These are phyloP conservation scores for Crypturellus undulatus DNA, from an alignment of 2,113 vertebrate species.

Conservation along the genomic window DNA sequence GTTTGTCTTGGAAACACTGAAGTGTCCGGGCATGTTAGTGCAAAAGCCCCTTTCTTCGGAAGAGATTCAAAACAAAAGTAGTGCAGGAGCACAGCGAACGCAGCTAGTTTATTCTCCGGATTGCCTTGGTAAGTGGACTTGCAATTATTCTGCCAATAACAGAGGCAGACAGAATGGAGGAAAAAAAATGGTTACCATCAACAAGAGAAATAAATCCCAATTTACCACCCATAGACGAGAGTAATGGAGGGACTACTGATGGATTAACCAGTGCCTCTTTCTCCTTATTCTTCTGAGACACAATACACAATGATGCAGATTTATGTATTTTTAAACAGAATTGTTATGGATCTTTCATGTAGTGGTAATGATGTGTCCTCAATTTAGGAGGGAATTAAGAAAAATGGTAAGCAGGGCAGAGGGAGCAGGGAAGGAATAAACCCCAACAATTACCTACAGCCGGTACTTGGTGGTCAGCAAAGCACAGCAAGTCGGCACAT, in stretches of 20 bases:
- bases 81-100: slow-evolving; percentile 10
- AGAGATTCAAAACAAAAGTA: slow-evolving; percentile 36
- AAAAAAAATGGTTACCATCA: slow-evolving; percentile 28
- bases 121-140: slow-evolving; percentile 43
- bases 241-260: background rate
- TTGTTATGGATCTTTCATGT: background rate
- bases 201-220: slow-evolving; percentile 21
- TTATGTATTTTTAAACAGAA: slow-evolving; percentile 26
- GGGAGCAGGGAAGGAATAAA: background rate
- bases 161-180: background rate
- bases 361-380: background rate
- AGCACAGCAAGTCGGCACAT: background rate
- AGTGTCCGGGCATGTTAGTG: slow-evolving; percentile 55
- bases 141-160: slow-evolving; percentile 34
- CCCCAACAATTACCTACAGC: background rate
- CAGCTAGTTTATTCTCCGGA: slow-evolving; percentile 18
- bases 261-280: background rate
- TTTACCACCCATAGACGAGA: background rate
- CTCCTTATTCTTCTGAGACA: background rate
- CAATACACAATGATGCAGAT: background rate
- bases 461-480: background rate
- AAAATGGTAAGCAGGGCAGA: background rate
- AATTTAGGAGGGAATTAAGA: background rate
- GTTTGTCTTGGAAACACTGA: slow-evolving; percentile 65
- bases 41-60: slow-evolving; percentile 10